These are phyloP conservation scores for Graphium colonna DNA, from an alignment of 2,888 invertebrate species.

Conservation along the genomic window DNA sequence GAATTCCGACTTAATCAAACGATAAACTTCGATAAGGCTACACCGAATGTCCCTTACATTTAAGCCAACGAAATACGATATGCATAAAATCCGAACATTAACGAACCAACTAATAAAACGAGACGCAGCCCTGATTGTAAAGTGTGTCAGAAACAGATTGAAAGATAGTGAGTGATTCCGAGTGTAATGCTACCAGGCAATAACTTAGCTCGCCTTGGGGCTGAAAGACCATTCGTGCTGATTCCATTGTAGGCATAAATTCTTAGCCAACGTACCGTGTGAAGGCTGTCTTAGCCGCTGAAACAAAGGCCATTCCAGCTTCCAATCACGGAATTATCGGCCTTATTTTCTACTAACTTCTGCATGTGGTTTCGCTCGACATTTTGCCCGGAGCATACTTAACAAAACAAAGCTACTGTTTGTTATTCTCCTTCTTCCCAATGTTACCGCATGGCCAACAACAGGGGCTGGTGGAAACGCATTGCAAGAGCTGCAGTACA, in stretches of 20 bases:
- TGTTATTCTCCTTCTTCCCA: too few species aligned
- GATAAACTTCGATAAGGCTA: conserved; percentile 10
- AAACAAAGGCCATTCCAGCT: conserved; percentile 41
- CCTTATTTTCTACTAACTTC: conserved; percentile 37
- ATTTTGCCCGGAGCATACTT: too few species aligned
- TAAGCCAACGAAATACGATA: conserved; percentile 32
- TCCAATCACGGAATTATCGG: conserved; percentile 37
- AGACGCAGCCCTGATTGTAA: conserved; percentile 56
- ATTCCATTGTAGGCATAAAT: conserved; percentile 64
- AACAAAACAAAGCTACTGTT: too few species aligned
- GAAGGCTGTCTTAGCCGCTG: conserved; percentile 45
- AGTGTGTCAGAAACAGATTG: conserved; percentile 64
- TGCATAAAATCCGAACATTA: conserved; percentile 61
- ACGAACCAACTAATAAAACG: conserved; percentile 41
- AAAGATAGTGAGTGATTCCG: conserved; percentile 61
- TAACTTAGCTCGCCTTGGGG: conserved; percentile 56
- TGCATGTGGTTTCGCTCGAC: neutral
- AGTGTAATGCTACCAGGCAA: conserved; percentile 57
- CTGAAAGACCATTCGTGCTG: conserved; percentile 55
- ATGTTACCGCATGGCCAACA: too few species aligned
- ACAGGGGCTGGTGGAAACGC: too few species aligned
- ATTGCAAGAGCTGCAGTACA: too few species aligned
- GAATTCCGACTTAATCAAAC: conserved; percentile 7
- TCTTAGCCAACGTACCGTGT: conserved; percentile 46
- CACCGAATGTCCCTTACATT: conserved; percentile 22